A percentile compares a stretch with the other conserved stretches of the same genome.
These are phyloP conservation scores for Agonopterix subpropinquella DNA, from an alignment of 2,888 invertebrate species.

Conservation along the genomic window DNA sequence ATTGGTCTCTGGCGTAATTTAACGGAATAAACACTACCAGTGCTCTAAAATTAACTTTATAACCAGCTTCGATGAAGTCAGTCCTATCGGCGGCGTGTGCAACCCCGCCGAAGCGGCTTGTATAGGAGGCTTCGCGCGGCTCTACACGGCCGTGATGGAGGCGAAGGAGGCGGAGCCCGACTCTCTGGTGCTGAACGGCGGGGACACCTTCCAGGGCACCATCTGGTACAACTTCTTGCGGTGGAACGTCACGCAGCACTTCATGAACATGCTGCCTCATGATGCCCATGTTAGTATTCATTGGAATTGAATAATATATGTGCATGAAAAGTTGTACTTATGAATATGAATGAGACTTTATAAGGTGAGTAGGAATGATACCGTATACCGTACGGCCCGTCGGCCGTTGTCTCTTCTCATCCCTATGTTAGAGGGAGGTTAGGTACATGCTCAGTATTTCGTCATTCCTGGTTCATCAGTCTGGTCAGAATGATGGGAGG, in stretches of 20 bases:
- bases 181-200: conserved; percentile 79
- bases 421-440: no score
- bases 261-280: conserved; percentile 85
- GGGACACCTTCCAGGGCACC: conserved; percentile 81
- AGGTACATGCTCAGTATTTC: no score
- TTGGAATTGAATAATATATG: background rate
- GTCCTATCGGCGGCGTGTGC: conserved; percentile 73
- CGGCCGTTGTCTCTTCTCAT: no score
- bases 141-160: conserved; percentile 75
- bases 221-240: conserved; percentile 86
- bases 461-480: no score
- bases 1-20: background rate
- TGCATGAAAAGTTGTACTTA: no score
- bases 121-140: conserved; percentile 82
- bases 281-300: conserved; percentile 82
- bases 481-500: no score
- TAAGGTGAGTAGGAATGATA: no score
- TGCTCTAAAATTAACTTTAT: no score
- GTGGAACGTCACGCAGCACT: conserved; percentile 83
- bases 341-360: no score
- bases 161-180: conserved; percentile 74
- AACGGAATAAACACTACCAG: background rate
- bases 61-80: conserved; percentile 79
- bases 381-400: no score
- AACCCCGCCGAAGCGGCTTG: conserved; percentile 62